These are phyloP conservation scores for Hemicrepidius hirtus DNA, from an alignment of 2,888 invertebrate genomes.

Conservation along the genomic window DNA sequence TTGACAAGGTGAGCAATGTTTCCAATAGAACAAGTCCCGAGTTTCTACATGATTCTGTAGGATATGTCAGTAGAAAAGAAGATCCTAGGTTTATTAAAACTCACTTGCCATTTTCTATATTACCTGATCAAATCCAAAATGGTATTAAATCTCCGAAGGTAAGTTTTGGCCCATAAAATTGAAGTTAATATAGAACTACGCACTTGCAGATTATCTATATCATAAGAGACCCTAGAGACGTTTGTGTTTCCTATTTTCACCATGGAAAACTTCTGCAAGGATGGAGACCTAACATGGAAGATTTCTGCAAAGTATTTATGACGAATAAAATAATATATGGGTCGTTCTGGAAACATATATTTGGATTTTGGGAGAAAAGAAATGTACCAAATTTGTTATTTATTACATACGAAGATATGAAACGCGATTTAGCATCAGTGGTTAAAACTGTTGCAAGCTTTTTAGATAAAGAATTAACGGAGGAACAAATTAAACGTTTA, in stretches of 20 bases:
- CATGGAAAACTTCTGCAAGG: conserved; percentile 81
- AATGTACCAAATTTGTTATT: conserved; percentile 55
- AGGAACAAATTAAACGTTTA: conserved; percentile 68
- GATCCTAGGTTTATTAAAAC: conserved; percentile 77
- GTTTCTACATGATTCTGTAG: conserved; percentile 61
- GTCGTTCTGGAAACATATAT: conserved; percentile 57
- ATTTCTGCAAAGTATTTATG: conserved; percentile 85
- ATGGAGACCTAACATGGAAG: conserved; percentile 78
- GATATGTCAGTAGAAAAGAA: conserved; percentile 57
- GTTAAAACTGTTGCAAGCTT: conserved; percentile 43
- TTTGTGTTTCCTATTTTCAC: conserved; percentile 91
- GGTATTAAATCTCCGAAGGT: conserved; percentile 68
- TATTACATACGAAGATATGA: conserved; percentile 57
- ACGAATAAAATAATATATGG: conserved; percentile 70
- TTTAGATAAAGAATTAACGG: conserved; percentile 57
- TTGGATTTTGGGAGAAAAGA: conserved; percentile 54
- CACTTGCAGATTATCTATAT: conserved; percentile 87
- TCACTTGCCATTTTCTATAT: conserved; percentile 77
- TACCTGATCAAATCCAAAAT: conserved; percentile 73
- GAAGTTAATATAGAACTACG: no score
- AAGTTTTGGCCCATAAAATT: conserved; percentile 9
- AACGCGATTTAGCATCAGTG: conserved; percentile 41
- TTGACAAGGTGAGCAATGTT: background rate
- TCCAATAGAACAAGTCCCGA: conserved; percentile 52
- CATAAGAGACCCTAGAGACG: conserved; percentile 92